Evolutionary conservation across 2,797 vertebrate genomes (phyloP).

Genomic region (Anniella stebbinsi): DNA sequence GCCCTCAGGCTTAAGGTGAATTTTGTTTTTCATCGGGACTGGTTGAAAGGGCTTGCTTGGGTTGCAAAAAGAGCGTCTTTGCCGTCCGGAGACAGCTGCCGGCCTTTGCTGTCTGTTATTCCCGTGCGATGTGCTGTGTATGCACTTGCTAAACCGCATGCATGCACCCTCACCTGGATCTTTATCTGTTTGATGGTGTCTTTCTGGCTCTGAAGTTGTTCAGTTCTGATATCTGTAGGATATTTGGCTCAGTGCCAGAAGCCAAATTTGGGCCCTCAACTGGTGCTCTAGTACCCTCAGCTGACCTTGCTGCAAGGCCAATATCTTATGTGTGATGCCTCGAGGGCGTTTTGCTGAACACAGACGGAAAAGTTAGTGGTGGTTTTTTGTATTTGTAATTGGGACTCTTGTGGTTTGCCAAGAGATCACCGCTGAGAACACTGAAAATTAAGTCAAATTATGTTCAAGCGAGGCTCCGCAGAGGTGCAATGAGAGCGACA

Average conservation of each 20-base stretch:
- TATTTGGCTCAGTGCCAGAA: not conserved
- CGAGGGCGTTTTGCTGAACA: not conserved
- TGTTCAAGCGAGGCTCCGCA: fast-evolving
- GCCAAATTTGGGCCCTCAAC: not conserved
- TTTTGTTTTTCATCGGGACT: not conserved
- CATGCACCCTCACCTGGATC: not conserved
- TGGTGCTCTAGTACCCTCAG: not conserved
- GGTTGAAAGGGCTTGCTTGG: not conserved
- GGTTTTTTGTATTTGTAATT: not conserved
- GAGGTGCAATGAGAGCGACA: not conserved
- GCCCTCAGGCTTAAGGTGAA: not conserved
- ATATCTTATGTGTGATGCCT: not conserved
- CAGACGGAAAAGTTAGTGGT: not conserved
- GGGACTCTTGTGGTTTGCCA: not conserved
- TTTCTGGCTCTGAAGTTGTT: not conserved
- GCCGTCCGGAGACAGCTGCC: not conserved
- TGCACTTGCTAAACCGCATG: too few species aligned
- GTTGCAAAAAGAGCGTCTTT: not conserved
- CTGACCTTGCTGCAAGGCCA: not conserved
- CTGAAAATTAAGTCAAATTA: not conserved
- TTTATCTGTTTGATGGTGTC: not conserved
- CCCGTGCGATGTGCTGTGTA: too few species aligned
- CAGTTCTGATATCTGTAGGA: not conserved
- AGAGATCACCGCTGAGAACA: not conserved
- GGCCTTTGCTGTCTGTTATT: fast-evolving